These are phyloP conservation scores for Fulmarus glacialis DNA, from an alignment of 2,113 vertebrate species.

Conservation along the genomic window DNA sequence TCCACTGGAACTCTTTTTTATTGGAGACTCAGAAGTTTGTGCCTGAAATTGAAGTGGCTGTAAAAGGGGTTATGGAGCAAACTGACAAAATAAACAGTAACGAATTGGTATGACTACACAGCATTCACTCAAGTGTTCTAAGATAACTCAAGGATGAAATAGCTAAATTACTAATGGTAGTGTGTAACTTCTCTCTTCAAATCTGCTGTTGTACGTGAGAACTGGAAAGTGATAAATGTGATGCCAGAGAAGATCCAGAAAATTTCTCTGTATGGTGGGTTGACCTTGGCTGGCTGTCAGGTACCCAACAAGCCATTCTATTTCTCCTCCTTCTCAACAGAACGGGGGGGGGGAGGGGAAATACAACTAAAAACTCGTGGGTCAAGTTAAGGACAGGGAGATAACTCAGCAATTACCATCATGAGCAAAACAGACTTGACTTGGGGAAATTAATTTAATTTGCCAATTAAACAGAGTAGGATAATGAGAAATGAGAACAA, in stretches of 20 bases:
- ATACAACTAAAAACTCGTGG: not conserved
- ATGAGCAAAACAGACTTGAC: not conserved
- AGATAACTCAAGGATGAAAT: constrained; percentile 18
- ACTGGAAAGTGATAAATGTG: not conserved
- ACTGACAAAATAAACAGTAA: not conserved
- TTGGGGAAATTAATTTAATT: not conserved
- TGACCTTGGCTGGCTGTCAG: not conserved
- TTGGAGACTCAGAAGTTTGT: not conserved
- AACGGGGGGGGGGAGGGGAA: not conserved
- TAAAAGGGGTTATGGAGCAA: not conserved
- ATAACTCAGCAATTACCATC: not conserved
- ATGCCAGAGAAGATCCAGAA: not conserved
- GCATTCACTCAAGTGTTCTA: not conserved
- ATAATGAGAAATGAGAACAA: not conserved
- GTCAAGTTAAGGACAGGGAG: not conserved
- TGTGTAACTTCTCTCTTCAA: not conserved
- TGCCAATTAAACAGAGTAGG: not conserved
- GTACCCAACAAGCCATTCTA: not conserved
- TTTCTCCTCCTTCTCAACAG: not conserved
- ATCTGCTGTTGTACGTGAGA: not conserved
- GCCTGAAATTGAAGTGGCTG: not conserved
- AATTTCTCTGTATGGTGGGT: not conserved
- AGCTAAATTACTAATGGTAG: not conserved
- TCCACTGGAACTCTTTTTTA: not conserved
- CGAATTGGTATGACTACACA: not conserved